Evolutionary conservation across 2,888 invertebrate genomes (phyloP).

Genomic region (Ephialtes manifestator): DNA sequence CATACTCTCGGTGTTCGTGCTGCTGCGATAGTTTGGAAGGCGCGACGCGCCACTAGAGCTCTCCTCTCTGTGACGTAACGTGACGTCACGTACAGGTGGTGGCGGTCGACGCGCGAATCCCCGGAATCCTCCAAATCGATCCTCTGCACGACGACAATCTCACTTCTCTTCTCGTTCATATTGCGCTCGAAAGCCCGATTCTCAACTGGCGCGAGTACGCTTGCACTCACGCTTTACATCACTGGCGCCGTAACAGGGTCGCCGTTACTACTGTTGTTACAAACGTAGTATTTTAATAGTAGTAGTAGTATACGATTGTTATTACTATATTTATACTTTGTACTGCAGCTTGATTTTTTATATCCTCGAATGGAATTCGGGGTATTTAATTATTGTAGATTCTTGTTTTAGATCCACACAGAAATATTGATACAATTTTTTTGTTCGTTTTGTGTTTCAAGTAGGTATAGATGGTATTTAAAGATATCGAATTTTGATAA

Average conservation of each 20-base stretch:
- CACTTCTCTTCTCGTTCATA: constrained; percentile 27
- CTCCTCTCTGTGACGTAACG: constrained; percentile 70
- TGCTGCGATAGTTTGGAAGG: constrained; percentile 18
- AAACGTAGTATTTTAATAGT: neutral
- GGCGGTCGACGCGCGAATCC: constrained; percentile 58
- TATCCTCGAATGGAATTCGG: too few relatives aligned
- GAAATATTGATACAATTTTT: too few relatives aligned
- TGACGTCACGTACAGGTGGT: constrained; percentile 72
- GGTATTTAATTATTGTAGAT: too few relatives aligned
- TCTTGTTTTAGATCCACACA: too few relatives aligned
- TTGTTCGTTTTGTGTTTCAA: too few relatives aligned
- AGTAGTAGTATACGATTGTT: neutral
- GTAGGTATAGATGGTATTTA: too few relatives aligned
- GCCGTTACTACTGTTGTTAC: constrained; percentile 29
- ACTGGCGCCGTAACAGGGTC: constrained; percentile 2
- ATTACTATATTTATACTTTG: neutral
- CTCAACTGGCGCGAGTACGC: constrained; percentile 16
- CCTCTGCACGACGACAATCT: constrained; percentile 52
- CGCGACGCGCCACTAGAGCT: constrained; percentile 30
- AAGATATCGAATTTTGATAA: too few relatives aligned
- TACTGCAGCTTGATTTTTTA: neutral
- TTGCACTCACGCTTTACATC: constrained; percentile 14
- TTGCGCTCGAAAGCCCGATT: constrained; percentile 24
- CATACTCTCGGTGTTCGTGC: constrained; percentile 22
- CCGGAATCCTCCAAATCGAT: constrained; percentile 73